Base-by-base conservation (phyloP, 2,888 invertebrate genomes). In the Polydrusus pterygomalis region DNA sequence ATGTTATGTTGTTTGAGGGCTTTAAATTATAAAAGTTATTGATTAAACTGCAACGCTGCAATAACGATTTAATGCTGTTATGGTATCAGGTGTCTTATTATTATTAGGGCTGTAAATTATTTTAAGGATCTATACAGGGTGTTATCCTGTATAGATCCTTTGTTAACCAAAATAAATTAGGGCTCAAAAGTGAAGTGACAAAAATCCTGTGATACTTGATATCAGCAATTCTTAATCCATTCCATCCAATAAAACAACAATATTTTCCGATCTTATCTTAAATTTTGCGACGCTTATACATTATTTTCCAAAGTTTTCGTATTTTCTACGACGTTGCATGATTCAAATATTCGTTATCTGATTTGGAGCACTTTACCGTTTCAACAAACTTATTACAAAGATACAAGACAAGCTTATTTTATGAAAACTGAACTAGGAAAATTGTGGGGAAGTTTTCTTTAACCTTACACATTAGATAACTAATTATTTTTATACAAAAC, bases 381-480 rank as follows among this genome's bases (percentile, higher is more conserved):
- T 18, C 58, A 11, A 18, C 58, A 60, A 60, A 60, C 58, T 60
- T 60, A 38, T 60, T 60, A 60, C 58, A 30, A 38, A 60, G 58
- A 38, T 38, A 60, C 58, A 17, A 60, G 58, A 60, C 17, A 38
- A 60, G 18, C 58, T 60, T 38, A 60, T 60, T 60, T 60, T 60
- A 60, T 60, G 11, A 60, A 60, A 60, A 60, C 38, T 60, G 58
- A 17, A 38, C 18, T 5, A 10, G 11, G 38, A 60, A 60, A 38
- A 60, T 60, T 54, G 30, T 54, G 13, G 3, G 13, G 11, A 30
- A 13, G 25, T 54, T 54, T 54, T 30, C 8, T 7, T 34, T 10
- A n/a, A n/a, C n/a, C n/a, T n/a, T n/a, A n/a, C n/a, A n/a, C n/a
- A n/a, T n/a, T n/a, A n/a, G n/a, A n/a, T n/a, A n/a, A n/a, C n/a